Percentiles rank a stretch among this genome's conserved stretches.
These are phyloP conservation scores for Pygoscelis adeliae DNA, from an alignment of 2,113 vertebrate genomes.

Conservation along the genomic window DNA sequence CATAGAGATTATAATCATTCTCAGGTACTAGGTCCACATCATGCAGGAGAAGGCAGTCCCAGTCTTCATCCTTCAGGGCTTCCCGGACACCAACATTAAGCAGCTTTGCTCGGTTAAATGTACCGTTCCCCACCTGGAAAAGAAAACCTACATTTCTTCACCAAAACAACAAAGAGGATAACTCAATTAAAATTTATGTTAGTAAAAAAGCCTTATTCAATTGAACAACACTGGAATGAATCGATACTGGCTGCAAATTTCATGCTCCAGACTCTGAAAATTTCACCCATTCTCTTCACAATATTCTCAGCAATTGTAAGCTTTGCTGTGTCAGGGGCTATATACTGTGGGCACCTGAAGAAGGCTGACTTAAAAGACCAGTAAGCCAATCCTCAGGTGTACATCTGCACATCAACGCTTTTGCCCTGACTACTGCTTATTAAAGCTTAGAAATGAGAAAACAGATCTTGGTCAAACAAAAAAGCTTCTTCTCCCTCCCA, in stretches of 20 bases:
- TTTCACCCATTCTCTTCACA: neutral
- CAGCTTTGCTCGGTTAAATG: slow-evolving; percentile 78
- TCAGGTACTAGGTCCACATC: slow-evolving; percentile 76
- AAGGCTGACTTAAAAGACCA: neutral
- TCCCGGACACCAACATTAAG: slow-evolving; percentile 77
- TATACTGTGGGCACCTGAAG: neutral
- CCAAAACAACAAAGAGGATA: neutral
- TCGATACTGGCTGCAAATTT: neutral
- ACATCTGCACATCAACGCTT: neutral
- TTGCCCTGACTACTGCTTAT: neutral
- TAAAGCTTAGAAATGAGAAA: neutral
- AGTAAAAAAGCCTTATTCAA: neutral
- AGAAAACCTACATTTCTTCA: neutral
- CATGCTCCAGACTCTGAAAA: neutral
- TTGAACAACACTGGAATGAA: neutral
- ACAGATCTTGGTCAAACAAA: neutral
- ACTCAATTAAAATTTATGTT: neutral
- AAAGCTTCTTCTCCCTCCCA: neutral
- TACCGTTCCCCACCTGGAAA: slow-evolving; percentile 66
- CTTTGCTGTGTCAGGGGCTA: neutral
- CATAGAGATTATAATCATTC: slow-evolving; percentile 76
- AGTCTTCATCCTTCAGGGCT: slow-evolving; percentile 76
- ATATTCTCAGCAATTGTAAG: neutral
- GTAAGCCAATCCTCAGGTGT: neutral
- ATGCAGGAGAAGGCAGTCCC: slow-evolving; percentile 78